Base-by-base conservation (phyloP, 1,140 invertebrate species). In the Globodera rostochiensis region DNA sequence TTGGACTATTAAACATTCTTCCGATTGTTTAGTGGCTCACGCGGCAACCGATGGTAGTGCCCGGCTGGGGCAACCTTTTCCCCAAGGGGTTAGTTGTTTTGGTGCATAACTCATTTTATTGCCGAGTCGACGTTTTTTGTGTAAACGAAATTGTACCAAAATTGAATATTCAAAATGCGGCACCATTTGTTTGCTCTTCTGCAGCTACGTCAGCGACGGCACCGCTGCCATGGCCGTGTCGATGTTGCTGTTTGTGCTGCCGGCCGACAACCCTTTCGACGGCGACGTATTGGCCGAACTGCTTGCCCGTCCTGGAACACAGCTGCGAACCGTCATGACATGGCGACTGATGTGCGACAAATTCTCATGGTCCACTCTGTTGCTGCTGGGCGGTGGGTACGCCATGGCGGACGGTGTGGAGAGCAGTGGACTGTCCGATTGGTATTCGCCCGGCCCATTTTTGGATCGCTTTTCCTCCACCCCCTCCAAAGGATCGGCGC, bases 31-130 rank as follows among this genome's bases (percentile, higher is more conserved):
- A 78, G 80, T 97, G 95, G 94, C 94, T 97, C 89, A 95, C 96
- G 89, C 92, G 95, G 69, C 93, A 94, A 73, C 95, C 95, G 0
- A 94, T 94, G 80, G 94, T 95, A 87, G 93, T 95, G 84, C 90
- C 91, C 1, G 95, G 95, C 21, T 96, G 95, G 92, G 89, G 87
- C 4, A 82, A 83, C 50, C 81, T 91, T 15, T 91, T 92, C 71
- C 46, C 73, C 21, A 73, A 83, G 53, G 85, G 77, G 85, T 86
- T 50, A 36, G 36, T 36, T 36, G 1, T 36, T 36, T 25, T 25
- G 25, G n/a, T n/a, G n/a, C n/a, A n/a, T n/a, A n/a, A n/a, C n/a
- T n/a, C n/a, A n/a, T 25, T 36, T 36, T 36, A 36, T 36, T 36
- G 36, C 36, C 36, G 36, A 36, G 36, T 36, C 36, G 36, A 25